Evolutionary conservation across 2,888 invertebrate species (phyloP), one percentile per base, ranked within the genome.

Genomic region (Apotomis capreana): DNA sequence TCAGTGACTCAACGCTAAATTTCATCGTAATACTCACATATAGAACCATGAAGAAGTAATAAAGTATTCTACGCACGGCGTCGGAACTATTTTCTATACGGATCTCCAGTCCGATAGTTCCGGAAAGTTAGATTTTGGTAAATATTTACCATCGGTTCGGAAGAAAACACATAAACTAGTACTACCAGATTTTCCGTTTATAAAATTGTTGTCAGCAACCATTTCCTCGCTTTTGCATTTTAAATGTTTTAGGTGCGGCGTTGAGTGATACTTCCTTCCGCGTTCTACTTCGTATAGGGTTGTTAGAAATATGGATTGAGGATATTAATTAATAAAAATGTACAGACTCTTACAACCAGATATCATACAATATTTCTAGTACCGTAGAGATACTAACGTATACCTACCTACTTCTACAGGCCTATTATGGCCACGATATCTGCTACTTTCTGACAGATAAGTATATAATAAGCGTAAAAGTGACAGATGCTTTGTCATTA

Each of bases 251-350:
- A 3, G 40, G 40, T 9, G 44, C 3, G 26, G 44, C 10, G 58
- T 54, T 70, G 65, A 67, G 46, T 55, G 65, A 65, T 61, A 65
- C 49, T 55, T 70, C 70, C 70, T 70, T 55, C 65, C 65, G 40
- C 10, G 9, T 12, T 10, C 13, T 5, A 51, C 49, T 26, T 15
- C 4, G 40, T n/a, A 40, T 62, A 51, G 13, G 52, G 36, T n/a
- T 63, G 10, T 40, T 37, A 36, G 36, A 57, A 12, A 37, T 12
- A 12, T 15, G 36, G 10, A 57, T 36, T 40, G 4, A 40, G 15
- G 15, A 40, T 40, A 5, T 40, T 5, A 6, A 40, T 40, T 4
- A 4, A 40, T 5, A 40, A 40, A 6, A 40, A 5, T 6, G 40
- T 40, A 6, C 6, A 40, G 5, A 26, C 2, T 2, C 26, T 26